Conservation (phyloP, 2,888 invertebrate genomes). For the Epirrhoe alternata region DNA sequence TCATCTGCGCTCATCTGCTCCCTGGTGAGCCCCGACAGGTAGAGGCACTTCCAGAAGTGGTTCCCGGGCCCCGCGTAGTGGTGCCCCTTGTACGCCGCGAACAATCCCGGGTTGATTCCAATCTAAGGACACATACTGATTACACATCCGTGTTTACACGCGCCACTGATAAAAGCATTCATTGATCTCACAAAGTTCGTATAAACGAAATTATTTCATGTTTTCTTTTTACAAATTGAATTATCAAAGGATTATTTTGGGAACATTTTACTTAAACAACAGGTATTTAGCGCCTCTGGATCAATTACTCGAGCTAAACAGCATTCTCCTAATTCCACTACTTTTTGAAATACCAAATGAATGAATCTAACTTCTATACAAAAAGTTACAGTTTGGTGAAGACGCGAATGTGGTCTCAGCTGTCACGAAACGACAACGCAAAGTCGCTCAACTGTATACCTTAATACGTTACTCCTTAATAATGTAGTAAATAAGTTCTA, state of each 20-base stretch:
- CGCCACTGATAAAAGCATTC: not conserved
- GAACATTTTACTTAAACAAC: not conserved
- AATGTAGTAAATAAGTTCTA: no score
- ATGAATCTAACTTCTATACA: no score
- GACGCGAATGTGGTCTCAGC: no score
- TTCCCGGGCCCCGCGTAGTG: conserved; percentile 99
- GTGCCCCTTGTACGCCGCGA: conserved; percentile 98
- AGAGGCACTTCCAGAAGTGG: conserved; percentile 99
- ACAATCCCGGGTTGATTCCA: conserved; percentile 98
- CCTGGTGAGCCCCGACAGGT: conserved; percentile 96
- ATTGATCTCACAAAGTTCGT: not conserved
- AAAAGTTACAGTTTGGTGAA: no score
- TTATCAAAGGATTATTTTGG: not conserved
- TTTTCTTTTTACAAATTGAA: not conserved
- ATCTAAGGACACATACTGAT: conserved; percentile 86
- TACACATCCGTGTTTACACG: not conserved
- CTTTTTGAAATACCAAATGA: no score
- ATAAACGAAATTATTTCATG: not conserved
- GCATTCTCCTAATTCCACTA: no score
- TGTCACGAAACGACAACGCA: no score
- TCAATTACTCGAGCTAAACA: no score
- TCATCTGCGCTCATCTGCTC: conserved; percentile 98
- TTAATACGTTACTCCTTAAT: no score
- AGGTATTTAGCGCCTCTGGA: not conserved
- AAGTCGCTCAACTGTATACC: no score